Conservation (phyloP, 2,113 vertebrate species). For the Charina bottae region DNA sequence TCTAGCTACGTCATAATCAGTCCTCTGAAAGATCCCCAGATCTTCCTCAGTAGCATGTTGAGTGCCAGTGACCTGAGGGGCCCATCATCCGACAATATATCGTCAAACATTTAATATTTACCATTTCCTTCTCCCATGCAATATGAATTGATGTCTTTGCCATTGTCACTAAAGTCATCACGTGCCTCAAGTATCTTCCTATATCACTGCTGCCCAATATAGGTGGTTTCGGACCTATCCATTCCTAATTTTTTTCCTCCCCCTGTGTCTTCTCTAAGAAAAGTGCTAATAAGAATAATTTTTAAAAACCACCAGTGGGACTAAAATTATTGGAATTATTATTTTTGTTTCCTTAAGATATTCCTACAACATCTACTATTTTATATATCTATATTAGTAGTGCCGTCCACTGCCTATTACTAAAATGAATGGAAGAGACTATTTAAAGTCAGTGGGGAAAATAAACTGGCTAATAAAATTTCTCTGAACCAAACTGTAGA, state of each 20-base stretch:
- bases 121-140: background rate
- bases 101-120: background rate
- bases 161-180: background rate
- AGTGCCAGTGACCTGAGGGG: background rate
- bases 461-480: background rate
- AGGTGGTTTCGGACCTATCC: background rate
- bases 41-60: background rate
- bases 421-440: background rate
- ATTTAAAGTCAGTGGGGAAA: background rate
- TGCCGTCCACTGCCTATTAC: too few relatives aligned
- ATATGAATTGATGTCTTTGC: background rate
- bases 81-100: background rate
- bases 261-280: background rate
- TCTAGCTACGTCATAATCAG: background rate
- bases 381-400: background rate
- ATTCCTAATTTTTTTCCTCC: background rate
- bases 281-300: background rate
- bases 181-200: background rate
- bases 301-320: background rate
- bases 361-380: background rate
- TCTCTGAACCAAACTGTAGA: background rate
- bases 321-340: background rate
- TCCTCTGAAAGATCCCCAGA: background rate
- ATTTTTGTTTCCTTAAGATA: background rate
- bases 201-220: background rate